These are phyloP conservation scores for Camelus bactrianus DNA, from an alignment of 2,113 vertebrate genomes.

Conservation along the genomic window DNA sequence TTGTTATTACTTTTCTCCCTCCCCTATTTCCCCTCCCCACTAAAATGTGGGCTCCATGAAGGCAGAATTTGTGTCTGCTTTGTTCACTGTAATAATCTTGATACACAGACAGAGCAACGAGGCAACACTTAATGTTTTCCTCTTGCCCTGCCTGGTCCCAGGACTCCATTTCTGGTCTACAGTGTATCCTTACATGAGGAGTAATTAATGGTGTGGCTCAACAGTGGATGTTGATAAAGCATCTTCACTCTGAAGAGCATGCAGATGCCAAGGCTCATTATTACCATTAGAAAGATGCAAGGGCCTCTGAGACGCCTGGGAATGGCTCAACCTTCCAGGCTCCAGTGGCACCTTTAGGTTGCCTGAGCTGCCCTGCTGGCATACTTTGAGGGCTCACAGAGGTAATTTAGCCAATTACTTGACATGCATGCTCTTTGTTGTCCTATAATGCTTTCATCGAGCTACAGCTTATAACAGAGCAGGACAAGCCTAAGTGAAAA, in stretches of 20 bases:
- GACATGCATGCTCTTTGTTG: conserved; percentile 58
- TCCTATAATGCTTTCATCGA: conserved; percentile 65
- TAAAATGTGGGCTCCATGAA: not conserved
- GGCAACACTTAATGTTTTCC: not conserved
- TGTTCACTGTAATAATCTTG: not conserved
- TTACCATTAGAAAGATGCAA: conserved; percentile 9
- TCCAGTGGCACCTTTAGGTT: conserved; percentile 5
- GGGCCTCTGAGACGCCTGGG: not conserved
- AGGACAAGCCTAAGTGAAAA: conserved; percentile 74
- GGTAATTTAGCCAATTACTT: conserved; percentile 59
- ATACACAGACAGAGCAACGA: not conserved
- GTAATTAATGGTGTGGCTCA: not conserved
- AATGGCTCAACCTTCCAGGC: not conserved
- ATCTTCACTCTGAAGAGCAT: not conserved
- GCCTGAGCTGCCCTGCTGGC: not conserved
- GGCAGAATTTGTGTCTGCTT: not conserved
- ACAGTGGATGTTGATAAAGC: not conserved
- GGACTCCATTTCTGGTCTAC: not conserved
- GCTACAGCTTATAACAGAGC: conserved; percentile 67
- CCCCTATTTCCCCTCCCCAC: not conserved
- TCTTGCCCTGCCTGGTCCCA: not conserved
- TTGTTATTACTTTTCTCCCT: not conserved
- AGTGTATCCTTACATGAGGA: not conserved
- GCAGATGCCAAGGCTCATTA: conserved; percentile 4
- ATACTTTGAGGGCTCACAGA: not conserved